Conservation (phyloP, 2,113 vertebrate species). For the Trogon surrucura region DNA sequence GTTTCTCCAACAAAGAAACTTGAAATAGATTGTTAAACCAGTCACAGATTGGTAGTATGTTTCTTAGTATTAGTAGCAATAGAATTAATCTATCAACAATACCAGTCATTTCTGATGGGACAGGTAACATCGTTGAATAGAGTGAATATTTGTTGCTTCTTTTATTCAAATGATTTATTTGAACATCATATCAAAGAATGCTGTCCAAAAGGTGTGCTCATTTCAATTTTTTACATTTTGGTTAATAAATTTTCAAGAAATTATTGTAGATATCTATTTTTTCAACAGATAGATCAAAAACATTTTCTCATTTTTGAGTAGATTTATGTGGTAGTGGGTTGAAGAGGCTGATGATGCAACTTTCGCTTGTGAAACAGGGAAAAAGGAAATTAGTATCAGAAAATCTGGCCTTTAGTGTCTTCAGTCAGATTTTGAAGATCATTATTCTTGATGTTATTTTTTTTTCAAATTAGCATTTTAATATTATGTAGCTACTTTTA, state of each 20-base stretch:
- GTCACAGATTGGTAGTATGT: background rate
- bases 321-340: background rate
- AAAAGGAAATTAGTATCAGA: background rate
- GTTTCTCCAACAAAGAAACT: background rate
- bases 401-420: background rate
- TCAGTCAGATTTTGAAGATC: background rate
- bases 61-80: background rate
- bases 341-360: background rate
- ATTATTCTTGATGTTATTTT: constrained; percentile 13
- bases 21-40: background rate
- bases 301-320: background rate
- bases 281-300: background rate
- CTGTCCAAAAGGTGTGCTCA: background rate
- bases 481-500: background rate
- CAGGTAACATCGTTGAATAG: background rate
- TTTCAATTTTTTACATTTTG: background rate
- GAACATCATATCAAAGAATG: background rate
- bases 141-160: background rate
- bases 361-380: background rate
- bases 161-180: background rate
- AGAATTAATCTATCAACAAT: background rate
- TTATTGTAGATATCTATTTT: background rate
- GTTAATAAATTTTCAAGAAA: background rate
- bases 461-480: constrained; percentile 5
- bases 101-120: background rate